A percentile compares a stretch with the other conserved stretches of the same genome.
phyloP scores from a whole-genome alignment of 2,888 invertebrate genomes.

The Caenorhabditis sp. region DNA sequence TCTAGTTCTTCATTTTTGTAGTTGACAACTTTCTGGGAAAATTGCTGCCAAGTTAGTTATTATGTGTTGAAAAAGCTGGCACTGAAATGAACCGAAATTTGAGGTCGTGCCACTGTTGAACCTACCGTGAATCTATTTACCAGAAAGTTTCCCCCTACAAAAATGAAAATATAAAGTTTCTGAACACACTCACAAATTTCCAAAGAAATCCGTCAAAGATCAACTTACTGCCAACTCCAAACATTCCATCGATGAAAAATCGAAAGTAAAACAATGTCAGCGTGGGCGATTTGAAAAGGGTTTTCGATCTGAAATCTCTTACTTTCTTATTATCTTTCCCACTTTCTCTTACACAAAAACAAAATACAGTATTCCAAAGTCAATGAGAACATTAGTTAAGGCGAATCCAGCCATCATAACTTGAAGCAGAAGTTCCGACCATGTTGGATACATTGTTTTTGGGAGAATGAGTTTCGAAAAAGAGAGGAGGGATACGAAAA shows the following conservation, averaged over 20 bases:
- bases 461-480: neutral
- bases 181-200: no score
- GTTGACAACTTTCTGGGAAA: no score
- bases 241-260: neutral
- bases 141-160: no score
- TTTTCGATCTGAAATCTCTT: conserved; percentile 3
- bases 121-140: no score
- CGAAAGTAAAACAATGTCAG: conserved; percentile 1
- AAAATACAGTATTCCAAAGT: neutral
- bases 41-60: no score
- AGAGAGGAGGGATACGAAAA: no score
- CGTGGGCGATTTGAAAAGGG: neutral
- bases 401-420: neutral
- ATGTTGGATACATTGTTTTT: neutral
- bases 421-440: neutral
- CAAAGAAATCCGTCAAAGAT: neutral
- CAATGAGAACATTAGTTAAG: neutral
- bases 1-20: no score
- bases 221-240: neutral
- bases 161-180: no score
- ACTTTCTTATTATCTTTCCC: neutral
- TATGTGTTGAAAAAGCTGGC: no score
- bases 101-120: no score
- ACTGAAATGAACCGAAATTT: no score
- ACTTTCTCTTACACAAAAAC: conserved; percentile 1